Evolutionary conservation across 2,113 vertebrate genomes (phyloP), one percentile per base, ranked within the genome.

Genomic region (Callipepla squamata): DNA sequence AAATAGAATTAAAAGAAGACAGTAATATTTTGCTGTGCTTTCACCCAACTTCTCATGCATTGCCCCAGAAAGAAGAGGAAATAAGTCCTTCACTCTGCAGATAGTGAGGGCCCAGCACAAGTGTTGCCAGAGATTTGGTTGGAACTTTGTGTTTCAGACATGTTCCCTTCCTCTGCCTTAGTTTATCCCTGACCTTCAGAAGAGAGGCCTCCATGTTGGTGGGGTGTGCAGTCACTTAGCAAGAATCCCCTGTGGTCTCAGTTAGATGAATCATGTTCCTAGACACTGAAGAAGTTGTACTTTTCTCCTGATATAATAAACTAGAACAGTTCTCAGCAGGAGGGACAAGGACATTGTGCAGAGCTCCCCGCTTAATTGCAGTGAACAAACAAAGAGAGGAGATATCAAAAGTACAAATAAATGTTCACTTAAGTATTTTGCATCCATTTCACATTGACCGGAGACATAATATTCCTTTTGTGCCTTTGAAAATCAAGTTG

Each of bases 291-390:
- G 72, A n/a, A 85, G 17, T 18, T 86, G 40, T 30, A 16, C 5
- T n/a, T 92, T 47, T 65, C 58, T 83, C 34, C 48, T 47, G 26
- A 38, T 11, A 28, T 6, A 91, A 87, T 88, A 34, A 88, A 66
- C 2, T 5, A 55, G n/a, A 90, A 28, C 44, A 65, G 28, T 22
- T 85, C 86, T 73, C 44, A 83, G 48, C 42, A 80, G 48, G 62
- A 85, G n/a, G 30, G 34, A 81, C 22, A 7, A 76, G 13, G 53
- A 50, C 28, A 30, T 13, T 40, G 22, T 50, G 34, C 45, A 82
- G 72, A 90, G 36, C 26, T 81, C n/a, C 25, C 25, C n/a, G 40
- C 51, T 85, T 50, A 82, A 75, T 19, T 85, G 58, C 28, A 38
- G 3, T 42, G 11, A 61, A 34, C 22, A 47, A 34, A 14, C 75